Base-by-base conservation (phyloP, 2,113 vertebrate species). In the Sander lucioperca region DNA sequence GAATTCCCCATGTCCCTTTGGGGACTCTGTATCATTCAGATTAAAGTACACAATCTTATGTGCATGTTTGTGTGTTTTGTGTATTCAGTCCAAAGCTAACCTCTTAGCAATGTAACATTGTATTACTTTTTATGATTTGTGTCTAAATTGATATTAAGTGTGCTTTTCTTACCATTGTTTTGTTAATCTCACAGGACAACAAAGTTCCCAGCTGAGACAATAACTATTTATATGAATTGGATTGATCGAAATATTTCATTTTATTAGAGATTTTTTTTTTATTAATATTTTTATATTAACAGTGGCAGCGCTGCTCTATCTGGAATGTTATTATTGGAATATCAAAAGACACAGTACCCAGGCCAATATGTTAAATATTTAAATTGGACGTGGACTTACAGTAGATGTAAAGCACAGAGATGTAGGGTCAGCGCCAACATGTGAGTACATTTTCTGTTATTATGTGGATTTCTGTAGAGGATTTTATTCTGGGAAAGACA, bases 291-390 rank as follows among this genome's bases (percentile, higher is more conserved):
- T 51, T 54, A 19, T 74, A 21, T 63, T 47, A 3, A 59, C 14
- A 23, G 4, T 16, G 54, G 6, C 19, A 43, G 50, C 1, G 19
- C 50, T 45, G 21, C n/a, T 53, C 2, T 39, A 25, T 39, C 8
- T 54, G 74, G n/a, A 27, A 76, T 30, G 21, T 21, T 76, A 16
- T 56, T 30, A 19, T 21, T 45, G 48, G 50, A 45, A 39, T 25
- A 51, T 19, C 9, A 64, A 56, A 45, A 43, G 16, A 54, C 16
- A 27, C 5, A 12, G 63, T 25, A 53, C 19, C 25, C 23, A 27
- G 7, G 1, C 15, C 12, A 59, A 9, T 23, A 69, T 69, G 33
- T 47, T 23, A n/a, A 45, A 80, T 75, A 63, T 61, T 54, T 67
- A 4, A 48, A 56, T 69, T 39, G 64, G 30, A 23, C 18, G 36